These are phyloP conservation scores for Neosilurus mollespiculum DNA, from an alignment of 2,797 vertebrate species.

Conservation along the genomic window DNA sequence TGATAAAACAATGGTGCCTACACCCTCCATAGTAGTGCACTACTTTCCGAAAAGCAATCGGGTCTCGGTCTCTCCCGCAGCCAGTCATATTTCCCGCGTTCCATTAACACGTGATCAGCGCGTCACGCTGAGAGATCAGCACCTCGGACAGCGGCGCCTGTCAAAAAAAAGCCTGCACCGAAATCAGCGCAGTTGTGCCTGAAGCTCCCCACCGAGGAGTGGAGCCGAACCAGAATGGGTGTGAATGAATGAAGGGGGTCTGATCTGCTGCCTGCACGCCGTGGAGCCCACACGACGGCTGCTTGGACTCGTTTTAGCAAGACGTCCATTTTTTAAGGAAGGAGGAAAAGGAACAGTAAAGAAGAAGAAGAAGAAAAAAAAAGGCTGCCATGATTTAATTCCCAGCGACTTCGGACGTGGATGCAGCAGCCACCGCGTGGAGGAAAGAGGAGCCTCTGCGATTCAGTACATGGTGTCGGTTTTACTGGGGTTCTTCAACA, in stretches of 20 bases:
- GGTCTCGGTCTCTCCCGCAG: neutral
- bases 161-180: constrained; percentile 53
- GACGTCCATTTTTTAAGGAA: constrained; percentile 25
- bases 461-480: neutral
- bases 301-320: constrained; percentile 62
- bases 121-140: constrained; percentile 71
- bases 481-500: neutral
- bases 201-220: constrained; percentile 11
- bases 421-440: neutral
- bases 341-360: neutral
- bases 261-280: constrained; percentile 52
- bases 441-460: neutral
- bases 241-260: constrained; percentile 24
- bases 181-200: constrained; percentile 53
- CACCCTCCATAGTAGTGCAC: neutral
- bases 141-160: constrained; percentile 74
- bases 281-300: constrained; percentile 70
- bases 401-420: constrained; percentile 9
- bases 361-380: too few species aligned
- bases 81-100: constrained; percentile 66
- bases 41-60: neutral
- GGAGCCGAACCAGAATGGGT: constrained; percentile 11
- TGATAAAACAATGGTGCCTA: neutral
- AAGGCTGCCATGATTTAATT: constrained; percentile 33
- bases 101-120: constrained; percentile 58